These are phyloP conservation scores for Adelosebastes latens DNA, from an alignment of 2,797 vertebrate genomes.

Conservation along the genomic window DNA sequence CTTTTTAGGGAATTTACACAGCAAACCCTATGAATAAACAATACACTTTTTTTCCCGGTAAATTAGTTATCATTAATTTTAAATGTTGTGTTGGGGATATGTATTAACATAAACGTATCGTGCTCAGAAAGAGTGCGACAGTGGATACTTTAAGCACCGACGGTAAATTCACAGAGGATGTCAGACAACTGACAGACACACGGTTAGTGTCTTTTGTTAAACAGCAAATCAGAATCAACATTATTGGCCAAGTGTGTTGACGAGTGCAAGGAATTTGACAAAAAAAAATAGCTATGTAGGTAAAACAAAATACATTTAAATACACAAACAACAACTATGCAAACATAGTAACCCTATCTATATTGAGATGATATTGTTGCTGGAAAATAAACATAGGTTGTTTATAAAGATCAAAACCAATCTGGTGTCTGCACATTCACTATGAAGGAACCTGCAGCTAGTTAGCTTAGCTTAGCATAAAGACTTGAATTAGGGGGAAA, in stretches of 20 bases:
- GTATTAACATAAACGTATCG: slow-evolving; percentile 65
- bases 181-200: slow-evolving; percentile 22
- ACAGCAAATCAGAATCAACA: not conserved
- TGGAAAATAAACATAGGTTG: not conserved
- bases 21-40: slow-evolving; percentile 84
- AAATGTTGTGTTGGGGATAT: slow-evolving; percentile 72
- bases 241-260: not conserved
- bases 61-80: slow-evolving; percentile 86
- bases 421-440: accelerated
- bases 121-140: slow-evolving; percentile 27
- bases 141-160: slow-evolving; percentile 51
- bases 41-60: slow-evolving; percentile 66
- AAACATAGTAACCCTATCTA: not conserved
- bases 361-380: not conserved
- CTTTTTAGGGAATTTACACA: slow-evolving; percentile 82
- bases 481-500: not conserved
- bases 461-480: slow-evolving; percentile 2
- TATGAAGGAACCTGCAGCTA: not conserved
- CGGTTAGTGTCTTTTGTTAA: slow-evolving; percentile 8
- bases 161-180: slow-evolving; percentile 28
- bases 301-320: not conserved
- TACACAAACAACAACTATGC: not conserved
- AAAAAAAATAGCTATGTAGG: not conserved
- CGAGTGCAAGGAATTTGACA: not conserved
- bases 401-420: not conserved